phyloP scores from a whole-genome alignment of 2,113 vertebrate species.

The Anguilla rostrata region DNA sequence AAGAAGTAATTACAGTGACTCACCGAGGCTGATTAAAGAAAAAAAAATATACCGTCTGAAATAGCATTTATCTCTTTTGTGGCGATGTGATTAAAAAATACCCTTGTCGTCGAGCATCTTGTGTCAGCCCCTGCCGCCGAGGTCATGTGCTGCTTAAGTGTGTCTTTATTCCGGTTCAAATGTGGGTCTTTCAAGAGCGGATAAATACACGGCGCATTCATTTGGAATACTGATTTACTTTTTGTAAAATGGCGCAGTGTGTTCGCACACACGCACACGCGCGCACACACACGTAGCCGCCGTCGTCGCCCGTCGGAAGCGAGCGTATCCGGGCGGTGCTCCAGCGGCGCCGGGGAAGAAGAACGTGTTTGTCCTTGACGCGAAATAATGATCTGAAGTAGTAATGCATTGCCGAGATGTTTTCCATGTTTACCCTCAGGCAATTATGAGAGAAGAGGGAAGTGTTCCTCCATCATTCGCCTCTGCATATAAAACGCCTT shows the following conservation, averaged over 20 bases:
- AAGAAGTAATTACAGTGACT: background rate
- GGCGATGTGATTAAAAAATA: no score
- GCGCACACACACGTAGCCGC: slow-evolving; percentile 7
- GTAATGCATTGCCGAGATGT: slow-evolving; percentile 59
- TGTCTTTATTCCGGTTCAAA: no score
- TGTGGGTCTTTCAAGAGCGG: no score
- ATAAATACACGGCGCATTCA: no score
- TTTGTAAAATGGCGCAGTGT: background rate
- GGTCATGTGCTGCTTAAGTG: no score
- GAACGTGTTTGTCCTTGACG: slow-evolving; percentile 70
- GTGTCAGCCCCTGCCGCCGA: no score
- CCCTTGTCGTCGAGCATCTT: no score
- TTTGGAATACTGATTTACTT: no score
- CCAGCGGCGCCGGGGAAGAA: slow-evolving; percentile 44
- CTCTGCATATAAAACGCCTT: slow-evolving; percentile 60
- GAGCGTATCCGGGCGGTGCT: slow-evolving; percentile 56
- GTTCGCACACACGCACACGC: slow-evolving; percentile 10
- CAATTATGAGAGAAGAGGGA: slow-evolving; percentile 61
- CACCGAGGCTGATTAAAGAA: background rate
- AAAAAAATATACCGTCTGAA: background rate
- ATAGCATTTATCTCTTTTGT: background rate
- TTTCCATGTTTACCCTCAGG: slow-evolving; percentile 66
- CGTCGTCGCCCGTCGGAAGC: slow-evolving; percentile 54
- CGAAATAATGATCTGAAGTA: slow-evolving; percentile 64
- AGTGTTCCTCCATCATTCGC: slow-evolving; percentile 66